Conservation (phyloP, 2,113 vertebrate species). For the Tympanuchus pallidicinctus region DNA sequence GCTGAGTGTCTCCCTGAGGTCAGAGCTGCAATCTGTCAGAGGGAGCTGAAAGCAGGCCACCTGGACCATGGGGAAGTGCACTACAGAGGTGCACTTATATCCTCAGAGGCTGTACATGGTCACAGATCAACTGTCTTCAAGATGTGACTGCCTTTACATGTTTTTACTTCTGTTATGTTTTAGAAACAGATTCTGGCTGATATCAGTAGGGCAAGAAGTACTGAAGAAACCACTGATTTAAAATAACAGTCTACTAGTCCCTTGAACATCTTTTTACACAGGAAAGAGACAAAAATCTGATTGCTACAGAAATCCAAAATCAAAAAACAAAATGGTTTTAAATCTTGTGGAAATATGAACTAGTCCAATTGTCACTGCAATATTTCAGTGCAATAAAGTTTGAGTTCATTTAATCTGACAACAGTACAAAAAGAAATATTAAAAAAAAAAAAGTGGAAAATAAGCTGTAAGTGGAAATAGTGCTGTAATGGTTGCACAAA, state of each 20-base stretch:
- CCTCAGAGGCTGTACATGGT: not conserved
- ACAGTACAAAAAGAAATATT: not conserved
- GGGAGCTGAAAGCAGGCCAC: not conserved
- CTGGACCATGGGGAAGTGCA: not conserved
- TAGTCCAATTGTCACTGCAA: not conserved
- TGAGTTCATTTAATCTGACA: not conserved
- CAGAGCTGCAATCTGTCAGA: not conserved
- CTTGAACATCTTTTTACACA: not conserved
- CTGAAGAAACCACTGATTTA: not conserved
- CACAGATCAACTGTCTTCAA: not conserved
- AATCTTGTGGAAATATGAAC: not conserved
- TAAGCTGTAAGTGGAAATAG: not conserved
- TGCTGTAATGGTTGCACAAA: not conserved
- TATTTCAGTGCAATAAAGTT: not conserved
- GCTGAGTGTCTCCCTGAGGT: not conserved
- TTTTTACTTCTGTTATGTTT: not conserved
- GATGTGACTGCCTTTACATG: not conserved
- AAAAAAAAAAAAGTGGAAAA: not conserved
- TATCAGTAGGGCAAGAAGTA: not conserved
- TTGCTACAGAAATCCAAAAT: not conserved
- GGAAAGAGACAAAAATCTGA: not conserved
- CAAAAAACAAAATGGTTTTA: not conserved
- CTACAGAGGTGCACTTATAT: not conserved
- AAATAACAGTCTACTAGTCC: not conserved
- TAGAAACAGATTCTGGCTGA: not conserved